Evolutionary conservation across 2,888 invertebrate genomes (phyloP), one percentile per base, ranked within the genome.

Genomic region (Hetaerina titia): DNA sequence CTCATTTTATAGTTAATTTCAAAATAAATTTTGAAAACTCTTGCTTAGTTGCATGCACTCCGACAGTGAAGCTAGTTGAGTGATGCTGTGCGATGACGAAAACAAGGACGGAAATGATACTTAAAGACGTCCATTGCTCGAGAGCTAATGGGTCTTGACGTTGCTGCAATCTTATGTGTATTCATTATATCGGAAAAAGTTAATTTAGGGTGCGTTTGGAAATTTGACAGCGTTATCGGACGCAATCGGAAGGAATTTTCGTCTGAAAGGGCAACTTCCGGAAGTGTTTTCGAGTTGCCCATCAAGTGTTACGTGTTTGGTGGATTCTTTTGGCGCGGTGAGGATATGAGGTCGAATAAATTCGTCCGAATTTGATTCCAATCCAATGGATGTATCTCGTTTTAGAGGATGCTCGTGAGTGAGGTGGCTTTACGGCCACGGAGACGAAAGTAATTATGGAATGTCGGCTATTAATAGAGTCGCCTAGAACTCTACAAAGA

Each of bases 381-480:
- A 81, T 81, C 81, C 81, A 81, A 81, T 81, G 81, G 81, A 25
- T 13, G 25, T 31, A 25, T 81, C 81, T 11, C 81, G n/a, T 31
- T 81, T 9, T 31, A 81, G 81, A 25, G 81, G 81, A 31, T 22
- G 31, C 81, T 25, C 81, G 31, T n/a, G 81, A 81, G 81, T 22
- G 13, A 81, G 81, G 81, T 4, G 11, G 8, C 31, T 31, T n/a
- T 81, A 8, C n/a, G 4, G 31, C 25, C 9, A 31, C 19, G 31
- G 22, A 19, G 69, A 69, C 69, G 81, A 81, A 69, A 64, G 45
- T 90, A 90, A 90, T 90, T 90, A 90, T 64, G 90, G 90, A 64
- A 64, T 64, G 64, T 45, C 45, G 45, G 13, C 11, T 90, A 90
- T 90, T 64, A 69, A 64, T 90, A 90, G 90, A 90, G 81, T 81